Conservation (phyloP, 2,888 invertebrate genomes). For the Plemyria rubiginata region DNA sequence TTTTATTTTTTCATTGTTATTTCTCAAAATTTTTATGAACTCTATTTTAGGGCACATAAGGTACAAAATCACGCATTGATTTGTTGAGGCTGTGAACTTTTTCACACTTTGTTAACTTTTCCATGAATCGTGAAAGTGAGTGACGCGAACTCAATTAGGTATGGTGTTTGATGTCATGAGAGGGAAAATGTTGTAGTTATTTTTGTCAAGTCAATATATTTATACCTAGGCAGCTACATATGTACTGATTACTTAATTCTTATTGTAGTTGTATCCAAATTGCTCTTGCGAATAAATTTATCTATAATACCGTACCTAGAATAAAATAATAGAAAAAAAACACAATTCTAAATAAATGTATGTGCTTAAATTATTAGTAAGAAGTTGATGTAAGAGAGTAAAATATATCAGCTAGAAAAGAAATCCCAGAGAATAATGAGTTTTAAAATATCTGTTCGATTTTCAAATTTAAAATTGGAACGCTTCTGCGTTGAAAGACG, state of each 20-base stretch:
- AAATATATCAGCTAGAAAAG: neutral
- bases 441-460: constrained; percentile 31
- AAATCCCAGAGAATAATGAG: neutral
- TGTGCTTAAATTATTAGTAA: too few relatives aligned
- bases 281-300: too few relatives aligned
- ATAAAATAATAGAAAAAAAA: too few relatives aligned
- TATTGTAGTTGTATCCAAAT: too few relatives aligned
- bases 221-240: too few relatives aligned
- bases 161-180: constrained; percentile 30
- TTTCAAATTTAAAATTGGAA: constrained; percentile 39
- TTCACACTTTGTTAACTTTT: constrained; percentile 37
- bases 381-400: too few relatives aligned
- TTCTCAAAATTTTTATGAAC: constrained; percentile 3
- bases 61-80: constrained; percentile 1
- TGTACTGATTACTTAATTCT: too few relatives aligned
- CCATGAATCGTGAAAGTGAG: constrained; percentile 35
- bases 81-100: constrained; percentile 34
- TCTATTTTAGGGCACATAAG: constrained; percentile 5
- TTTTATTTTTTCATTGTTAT: constrained; percentile 16
- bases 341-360: too few relatives aligned
- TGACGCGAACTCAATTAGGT: constrained; percentile 27
- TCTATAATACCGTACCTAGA: too few relatives aligned
- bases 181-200: constrained; percentile 15
- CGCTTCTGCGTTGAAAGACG: constrained; percentile 35
- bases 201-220: constrained; percentile 3